Evolutionary conservation across 1,140 invertebrate species (phyloP), one percentile per base, ranked within the genome.

Genomic region (Papilio aristodemus): DNA sequence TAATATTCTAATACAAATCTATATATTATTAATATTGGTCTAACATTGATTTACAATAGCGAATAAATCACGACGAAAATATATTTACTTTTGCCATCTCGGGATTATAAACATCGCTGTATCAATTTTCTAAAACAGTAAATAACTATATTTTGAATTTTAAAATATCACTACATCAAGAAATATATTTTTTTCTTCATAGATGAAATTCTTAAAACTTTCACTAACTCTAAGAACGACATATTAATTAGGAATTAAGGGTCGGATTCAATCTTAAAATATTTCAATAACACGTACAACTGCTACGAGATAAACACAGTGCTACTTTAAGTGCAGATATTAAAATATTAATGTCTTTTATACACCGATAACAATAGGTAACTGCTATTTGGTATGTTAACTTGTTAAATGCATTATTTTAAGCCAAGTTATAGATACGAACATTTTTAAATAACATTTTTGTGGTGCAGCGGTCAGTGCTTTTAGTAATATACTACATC

Each of bases 211-310:
- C 59, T 19, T 63, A 70, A 71, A 69, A 64, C 60, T 74, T 63
- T 84, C 80, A 83, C 83, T 84, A 84, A 83, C 79, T 80, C 81
- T 84, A 76, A 67, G 75, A 76, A 82, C 69, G 72, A 77, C 27
- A 72, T 60, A 59, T 54, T 54, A 54, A 22, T 9, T 22, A 54
- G 9, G 19, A 22, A 54, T 54, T 54, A 10, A 19, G 19, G 19
- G 17, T 22, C 11, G 46, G 46, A 54, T 25, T 25, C 8, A 54
- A 54, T 19, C 11, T 22, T 54, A 11, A 54, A 25, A 17, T 54
- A 54, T 19, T 22, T 25, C 19, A 22, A 54, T 17, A 9, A 19
- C 43, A 54, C 19, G 9, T 54, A 22, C 19, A 4, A 62, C 14
- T 27, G 25, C 27, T 69, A 46, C 41, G 46, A 54, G 46, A 54